Evolutionary conservation across 2,797 vertebrate species (phyloP).

Genomic region (Hirundo rustica): DNA sequence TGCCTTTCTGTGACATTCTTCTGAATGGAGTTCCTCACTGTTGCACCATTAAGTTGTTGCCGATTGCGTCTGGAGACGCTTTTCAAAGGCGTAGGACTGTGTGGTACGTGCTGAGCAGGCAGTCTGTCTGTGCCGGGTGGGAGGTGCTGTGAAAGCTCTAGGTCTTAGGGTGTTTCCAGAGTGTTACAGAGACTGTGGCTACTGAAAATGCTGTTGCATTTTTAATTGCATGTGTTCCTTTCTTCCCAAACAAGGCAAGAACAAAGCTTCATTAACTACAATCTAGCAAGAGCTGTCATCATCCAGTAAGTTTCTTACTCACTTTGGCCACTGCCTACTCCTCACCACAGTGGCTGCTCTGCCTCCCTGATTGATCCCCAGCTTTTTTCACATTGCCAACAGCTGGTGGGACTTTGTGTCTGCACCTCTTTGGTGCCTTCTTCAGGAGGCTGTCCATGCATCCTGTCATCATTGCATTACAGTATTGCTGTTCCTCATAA

Average conservation of each 20-base stretch:
- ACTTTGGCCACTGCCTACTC: rapidly evolving
- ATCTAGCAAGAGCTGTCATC: neutral
- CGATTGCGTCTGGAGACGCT: neutral
- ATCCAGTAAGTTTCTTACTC: neutral
- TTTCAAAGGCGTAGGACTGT: neutral
- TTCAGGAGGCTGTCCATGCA: neutral
- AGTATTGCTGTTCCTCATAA: neutral
- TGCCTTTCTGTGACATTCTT: neutral
- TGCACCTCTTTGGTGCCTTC: neutral
- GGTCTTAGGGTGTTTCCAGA: neutral
- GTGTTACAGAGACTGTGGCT: neutral
- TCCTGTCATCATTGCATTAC: neutral
- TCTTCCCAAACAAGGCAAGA: neutral
- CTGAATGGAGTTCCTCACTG: neutral
- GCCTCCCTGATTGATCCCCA: neutral
- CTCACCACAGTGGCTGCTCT: neutral
- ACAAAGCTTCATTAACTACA: neutral
- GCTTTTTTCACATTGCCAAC: neutral
- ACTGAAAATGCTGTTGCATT: neutral
- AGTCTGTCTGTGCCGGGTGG: neutral
- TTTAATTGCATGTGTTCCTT: neutral
- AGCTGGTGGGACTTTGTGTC: neutral
- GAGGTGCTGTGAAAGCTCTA: neutral
- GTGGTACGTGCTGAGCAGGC: neutral
- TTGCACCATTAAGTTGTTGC: neutral